A percentile compares a stretch with the other conserved stretches of the same genome.
Evolutionary conservation across 2,888 invertebrate genomes (phyloP).

Genomic region (Xestia sexstrigata): DNA sequence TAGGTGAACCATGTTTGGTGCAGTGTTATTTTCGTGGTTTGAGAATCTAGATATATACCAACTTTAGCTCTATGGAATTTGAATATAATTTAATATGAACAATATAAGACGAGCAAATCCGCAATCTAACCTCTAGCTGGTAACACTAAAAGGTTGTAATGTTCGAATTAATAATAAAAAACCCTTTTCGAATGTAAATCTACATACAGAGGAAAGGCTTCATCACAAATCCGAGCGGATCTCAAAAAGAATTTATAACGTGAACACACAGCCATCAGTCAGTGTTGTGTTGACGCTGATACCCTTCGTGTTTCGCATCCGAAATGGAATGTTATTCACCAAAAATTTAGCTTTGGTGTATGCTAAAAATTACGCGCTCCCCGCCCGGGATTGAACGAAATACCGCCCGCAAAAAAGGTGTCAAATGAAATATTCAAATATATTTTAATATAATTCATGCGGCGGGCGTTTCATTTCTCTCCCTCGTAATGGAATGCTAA

Average conservation of each 20-base stretch:
- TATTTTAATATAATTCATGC: slow-evolving; percentile 91
- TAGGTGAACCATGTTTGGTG: slow-evolving; percentile 17
- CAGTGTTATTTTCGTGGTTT: slow-evolving; percentile 16
- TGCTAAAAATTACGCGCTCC: slow-evolving; percentile 89
- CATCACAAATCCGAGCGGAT: slow-evolving; percentile 79
- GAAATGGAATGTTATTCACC: slow-evolving; percentile 90
- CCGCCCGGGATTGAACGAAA: slow-evolving; percentile 89
- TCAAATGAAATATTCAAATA: slow-evolving; percentile 91
- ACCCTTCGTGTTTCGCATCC: slow-evolving; percentile 87
- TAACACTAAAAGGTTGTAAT: slow-evolving; percentile 40
- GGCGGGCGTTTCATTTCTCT: slow-evolving; percentile 91
- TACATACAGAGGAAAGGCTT: slow-evolving; percentile 67
- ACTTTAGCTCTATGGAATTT: background rate
- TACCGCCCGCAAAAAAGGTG: slow-evolving; percentile 90
- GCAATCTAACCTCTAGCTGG: background rate
- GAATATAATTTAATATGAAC: background rate
- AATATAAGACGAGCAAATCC: background rate
- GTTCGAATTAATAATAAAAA: slow-evolving; percentile 52
- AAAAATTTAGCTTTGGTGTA: slow-evolving; percentile 87
- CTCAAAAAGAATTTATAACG: slow-evolving; percentile 85
- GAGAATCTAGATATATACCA: background rate
- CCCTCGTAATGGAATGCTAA: slow-evolving; percentile 91
- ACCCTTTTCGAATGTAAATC: slow-evolving; percentile 43
- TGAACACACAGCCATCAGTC: slow-evolving; percentile 85
- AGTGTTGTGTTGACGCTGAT: slow-evolving; percentile 89